Percentiles rank a stretch among this genome's conserved stretches.
phyloP scores from a whole-genome alignment of 1,140 invertebrate species.

The Euura lappo region DNA sequence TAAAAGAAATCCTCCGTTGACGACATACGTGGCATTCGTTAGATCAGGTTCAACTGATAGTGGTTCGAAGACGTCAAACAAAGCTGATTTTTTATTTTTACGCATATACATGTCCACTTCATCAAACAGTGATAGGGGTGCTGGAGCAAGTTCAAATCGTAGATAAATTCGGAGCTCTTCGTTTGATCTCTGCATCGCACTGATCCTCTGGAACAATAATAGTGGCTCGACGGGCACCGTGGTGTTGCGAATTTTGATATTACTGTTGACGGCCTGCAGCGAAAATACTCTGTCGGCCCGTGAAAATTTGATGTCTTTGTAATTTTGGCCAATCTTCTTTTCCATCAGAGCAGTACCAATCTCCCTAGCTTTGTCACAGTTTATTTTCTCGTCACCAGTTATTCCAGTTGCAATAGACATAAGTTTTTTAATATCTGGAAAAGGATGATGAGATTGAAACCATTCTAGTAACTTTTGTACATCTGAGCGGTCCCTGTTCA shows the following conservation, averaged over 20 bases:
- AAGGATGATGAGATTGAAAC: conserved; percentile 46
- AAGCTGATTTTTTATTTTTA: conserved; percentile 25
- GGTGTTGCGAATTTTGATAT: conserved; percentile 43
- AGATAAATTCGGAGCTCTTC: conserved; percentile 31
- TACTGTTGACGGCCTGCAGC: conserved; percentile 37
- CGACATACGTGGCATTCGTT: conserved; percentile 11
- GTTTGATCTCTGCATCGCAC: conserved; percentile 23
- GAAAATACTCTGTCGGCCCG: conserved; percentile 24
- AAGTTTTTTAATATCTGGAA: conserved; percentile 38
- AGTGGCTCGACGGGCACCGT: conserved; percentile 29
- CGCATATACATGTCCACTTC: conserved; percentile 33
- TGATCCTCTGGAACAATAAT: conserved; percentile 34
- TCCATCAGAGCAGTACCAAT: conserved; percentile 35
- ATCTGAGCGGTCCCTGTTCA: conserved; percentile 47
- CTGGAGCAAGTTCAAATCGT: conserved; percentile 35
- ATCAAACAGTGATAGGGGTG: conserved; percentile 34
- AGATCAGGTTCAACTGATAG: background rate
- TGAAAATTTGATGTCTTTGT: conserved; percentile 41
- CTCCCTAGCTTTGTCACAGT: conserved; percentile 49
- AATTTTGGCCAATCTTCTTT: conserved; percentile 29
- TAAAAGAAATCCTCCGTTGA: conserved; percentile 45
- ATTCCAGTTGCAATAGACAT: conserved; percentile 47
- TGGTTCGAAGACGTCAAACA: conserved; percentile 4
- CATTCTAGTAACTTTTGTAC: conserved; percentile 41
- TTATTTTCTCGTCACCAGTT: conserved; percentile 47